phyloP scores from a whole-genome alignment of 35 echinoderm and acorn worm genomes.

The Amphiura filiformis region DNA sequence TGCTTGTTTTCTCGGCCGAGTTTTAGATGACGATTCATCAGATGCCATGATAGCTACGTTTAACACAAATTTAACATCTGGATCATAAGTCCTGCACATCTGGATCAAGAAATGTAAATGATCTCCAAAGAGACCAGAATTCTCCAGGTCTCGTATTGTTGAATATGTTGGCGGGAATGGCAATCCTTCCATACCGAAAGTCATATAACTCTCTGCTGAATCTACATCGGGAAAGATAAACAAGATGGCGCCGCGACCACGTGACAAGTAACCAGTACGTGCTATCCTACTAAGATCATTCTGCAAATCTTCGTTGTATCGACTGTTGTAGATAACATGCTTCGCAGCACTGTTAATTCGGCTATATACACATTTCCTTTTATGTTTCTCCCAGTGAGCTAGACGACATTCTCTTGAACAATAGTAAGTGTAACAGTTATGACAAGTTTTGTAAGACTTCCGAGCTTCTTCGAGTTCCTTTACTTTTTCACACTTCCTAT shows the following conservation, averaged over 20 bases:
- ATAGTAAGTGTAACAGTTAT: constrained; percentile 96
- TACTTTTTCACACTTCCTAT: constrained; percentile 60
- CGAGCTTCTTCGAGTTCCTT: constrained; percentile 59
- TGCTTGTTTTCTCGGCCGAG: constrained; percentile 32
- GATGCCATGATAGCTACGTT: constrained; percentile 67
- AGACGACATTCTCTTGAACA: constrained; percentile 75
- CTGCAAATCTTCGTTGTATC: constrained; percentile 68
- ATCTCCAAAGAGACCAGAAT: constrained; percentile 22
- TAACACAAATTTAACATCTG: constrained; percentile 84
- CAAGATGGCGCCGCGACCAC: constrained; percentile 61
- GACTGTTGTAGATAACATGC: constrained; percentile 75
- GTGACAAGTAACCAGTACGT: constrained; percentile 59
- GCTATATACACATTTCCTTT: constrained; percentile 77
- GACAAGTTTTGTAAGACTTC: constrained; percentile 89
- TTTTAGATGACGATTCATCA: constrained; percentile 34
- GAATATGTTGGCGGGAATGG: constrained; percentile 46
- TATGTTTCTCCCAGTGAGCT: constrained; percentile 77
- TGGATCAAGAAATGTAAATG: constrained; percentile 46
- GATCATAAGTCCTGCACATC: constrained; percentile 63
- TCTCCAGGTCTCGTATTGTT: constrained; percentile 37
- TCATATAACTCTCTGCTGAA: constrained; percentile 42
- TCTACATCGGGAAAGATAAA: constrained; percentile 58
- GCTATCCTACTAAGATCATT: constrained; percentile 63
- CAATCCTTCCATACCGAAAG: constrained; percentile 37
- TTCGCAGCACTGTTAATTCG: constrained; percentile 78